Conservation (phyloP, 2,113 vertebrate species). For the Emydocephalus ijimae region DNA sequence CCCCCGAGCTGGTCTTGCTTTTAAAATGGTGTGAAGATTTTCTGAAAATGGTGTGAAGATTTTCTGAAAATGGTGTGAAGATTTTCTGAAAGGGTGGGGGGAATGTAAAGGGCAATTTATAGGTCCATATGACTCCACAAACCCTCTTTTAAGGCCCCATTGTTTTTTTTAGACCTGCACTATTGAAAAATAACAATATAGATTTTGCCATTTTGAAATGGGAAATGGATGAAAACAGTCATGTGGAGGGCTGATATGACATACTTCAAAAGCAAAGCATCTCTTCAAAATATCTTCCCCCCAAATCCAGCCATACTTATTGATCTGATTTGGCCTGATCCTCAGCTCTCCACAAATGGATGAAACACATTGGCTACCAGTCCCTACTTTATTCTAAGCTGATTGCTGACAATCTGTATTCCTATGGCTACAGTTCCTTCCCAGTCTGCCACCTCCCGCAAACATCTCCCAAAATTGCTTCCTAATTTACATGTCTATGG, state of each 20-base stretch:
- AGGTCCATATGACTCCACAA: not conserved
- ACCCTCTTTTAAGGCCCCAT: not conserved
- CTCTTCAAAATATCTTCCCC: not conserved
- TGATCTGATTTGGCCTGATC: not conserved
- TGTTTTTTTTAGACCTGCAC: not conserved
- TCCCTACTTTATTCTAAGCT: not conserved
- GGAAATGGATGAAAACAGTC: not conserved
- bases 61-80: not conserved
- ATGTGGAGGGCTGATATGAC: not conserved
- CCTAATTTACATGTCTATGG: not conserved
- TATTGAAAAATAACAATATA: not conserved
- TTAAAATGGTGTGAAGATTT: not conserved
- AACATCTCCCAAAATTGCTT: not conserved
- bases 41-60: not conserved
- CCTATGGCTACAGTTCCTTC: not conserved
- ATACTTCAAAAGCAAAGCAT: not conserved
- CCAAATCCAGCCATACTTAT: not conserved
- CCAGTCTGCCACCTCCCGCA: not conserved
- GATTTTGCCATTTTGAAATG: no score
- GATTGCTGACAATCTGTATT: not conserved
- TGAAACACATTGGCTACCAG: not conserved
- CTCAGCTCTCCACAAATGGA: not conserved
- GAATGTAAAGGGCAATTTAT: not conserved
- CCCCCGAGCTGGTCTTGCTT: not conserved
- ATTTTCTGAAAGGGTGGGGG: not conserved